Conservation (phyloP, 1,140 invertebrate species). For the Drosophila sechellia region DNA sequence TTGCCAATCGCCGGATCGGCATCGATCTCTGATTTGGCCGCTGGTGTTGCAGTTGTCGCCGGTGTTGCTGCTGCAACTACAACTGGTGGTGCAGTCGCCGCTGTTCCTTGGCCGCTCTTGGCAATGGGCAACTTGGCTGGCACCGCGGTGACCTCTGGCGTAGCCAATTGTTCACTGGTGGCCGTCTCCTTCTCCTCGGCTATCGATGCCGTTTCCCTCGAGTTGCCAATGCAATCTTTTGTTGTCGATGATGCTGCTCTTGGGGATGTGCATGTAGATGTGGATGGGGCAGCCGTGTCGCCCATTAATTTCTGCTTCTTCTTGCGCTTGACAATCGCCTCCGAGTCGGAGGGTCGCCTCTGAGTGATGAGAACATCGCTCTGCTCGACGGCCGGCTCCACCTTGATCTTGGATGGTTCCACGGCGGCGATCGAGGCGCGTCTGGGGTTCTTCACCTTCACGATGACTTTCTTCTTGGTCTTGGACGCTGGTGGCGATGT, state of each 20-base stretch:
- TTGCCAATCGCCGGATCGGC: conserved; percentile 41
- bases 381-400: conserved; percentile 47
- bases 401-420: conserved; percentile 76
- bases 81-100: conserved; percentile 9
- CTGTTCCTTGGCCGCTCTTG: conserved; percentile 57
- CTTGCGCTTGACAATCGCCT: conserved; percentile 75
- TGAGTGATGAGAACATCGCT: conserved; percentile 61
- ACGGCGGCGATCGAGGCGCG: conserved; percentile 77
- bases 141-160: conserved; percentile 67
- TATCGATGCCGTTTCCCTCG: conserved; percentile 36
- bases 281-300: conserved; percentile 7
- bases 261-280: background rate
- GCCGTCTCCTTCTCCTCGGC: conserved; percentile 24
- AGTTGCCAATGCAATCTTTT: conserved; percentile 23
- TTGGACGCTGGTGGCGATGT: conserved; percentile 5
- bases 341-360: conserved; percentile 78
- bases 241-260: conserved; percentile 15
- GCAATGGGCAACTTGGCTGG: conserved; percentile 58
- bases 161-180: conserved; percentile 54
- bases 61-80: conserved; percentile 3
- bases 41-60: conserved; percentile 29
- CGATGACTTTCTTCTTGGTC: conserved; percentile 59
- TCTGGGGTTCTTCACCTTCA: conserved; percentile 60
- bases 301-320: conserved; percentile 76
- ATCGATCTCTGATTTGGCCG: conserved; percentile 37